Evolutionary conservation across 2,888 invertebrate genomes (phyloP), one percentile per base, ranked within the genome.

Genomic region (Catotricha subobsoleta): DNA sequence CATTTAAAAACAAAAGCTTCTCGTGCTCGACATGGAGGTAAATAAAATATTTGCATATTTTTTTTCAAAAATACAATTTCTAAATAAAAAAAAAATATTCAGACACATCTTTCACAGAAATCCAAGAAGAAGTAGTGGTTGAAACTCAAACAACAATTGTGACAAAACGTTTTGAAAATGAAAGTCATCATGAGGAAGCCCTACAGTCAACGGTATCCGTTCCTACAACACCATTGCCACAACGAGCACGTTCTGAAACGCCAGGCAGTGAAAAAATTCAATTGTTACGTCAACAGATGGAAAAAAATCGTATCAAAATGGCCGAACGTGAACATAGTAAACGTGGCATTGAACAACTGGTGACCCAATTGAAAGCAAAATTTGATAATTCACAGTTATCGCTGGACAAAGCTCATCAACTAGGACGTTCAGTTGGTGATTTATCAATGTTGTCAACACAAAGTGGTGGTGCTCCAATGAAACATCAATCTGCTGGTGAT

Each of bases 301-400:
- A 70, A 48, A 64, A 70, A 52, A 71, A 68, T 51, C 67, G 67
- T 52, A 56, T 58, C 1, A 62, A 64, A 50, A 56, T 71, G 48
- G 69, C 68, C 10, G 67, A 69, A 51, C 59, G 69, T 3, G 67
- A 65, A 15, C 64, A 64, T 46, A 66, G 57, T 47, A 66, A 68
- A 47, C 66, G 63, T 48, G 67, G 66, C 45, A 60, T 69, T 38
- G 67, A 68, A 52, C 65, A 67, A 41, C 62, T 65, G 53, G 67
- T 69, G 5, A 62, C 59, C n/a, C 65, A 68, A 48, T 49, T 68
- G 23, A 67, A 67, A 48, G 68, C 67, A 3, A 68, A 68, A 48
- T 55, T 71, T 35, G 68, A 68, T 49, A 67, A 65, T 46, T 67
- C 69, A 0, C 67, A 67, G 47, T 55, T 56, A 39, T 51, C 54